These are phyloP conservation scores for Drosophila rufa DNA, from an alignment of 1,140 invertebrate genomes.

Conservation along the genomic window DNA sequence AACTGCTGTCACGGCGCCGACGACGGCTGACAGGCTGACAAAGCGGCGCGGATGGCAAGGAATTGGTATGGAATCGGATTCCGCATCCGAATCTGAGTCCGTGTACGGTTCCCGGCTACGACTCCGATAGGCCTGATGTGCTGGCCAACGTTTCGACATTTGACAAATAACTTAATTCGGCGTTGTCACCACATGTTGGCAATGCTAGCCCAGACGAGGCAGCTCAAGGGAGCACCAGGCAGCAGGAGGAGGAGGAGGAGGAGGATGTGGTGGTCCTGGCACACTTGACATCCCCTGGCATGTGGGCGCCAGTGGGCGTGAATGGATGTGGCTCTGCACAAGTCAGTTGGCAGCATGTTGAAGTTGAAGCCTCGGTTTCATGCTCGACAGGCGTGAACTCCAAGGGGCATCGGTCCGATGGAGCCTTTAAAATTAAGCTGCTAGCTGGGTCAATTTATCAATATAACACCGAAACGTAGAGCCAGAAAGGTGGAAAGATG, in stretches of 20 bases:
- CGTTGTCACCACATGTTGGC: conserved; percentile 75
- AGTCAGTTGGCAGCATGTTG: conserved; percentile 44
- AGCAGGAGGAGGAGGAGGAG: not conserved
- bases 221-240: not conserved
- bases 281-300: conserved; percentile 36
- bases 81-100: conserved; percentile 12
- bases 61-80: conserved; percentile 7
- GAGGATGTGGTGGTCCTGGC: conserved; percentile 15
- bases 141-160: conserved; percentile 67
- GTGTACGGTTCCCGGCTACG: conserved; percentile 16
- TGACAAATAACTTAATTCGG: conserved; percentile 81
- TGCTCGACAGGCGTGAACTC: conserved; percentile 36
- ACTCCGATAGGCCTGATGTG: conserved; percentile 37
- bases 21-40: conserved; percentile 57
- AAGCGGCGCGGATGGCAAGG: conserved; percentile 37
- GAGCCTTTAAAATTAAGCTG: conserved; percentile 42
- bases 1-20: conserved; percentile 53
- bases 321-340: conserved; percentile 31
- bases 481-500: not conserved
- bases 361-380: conserved; percentile 50
- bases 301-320: conserved; percentile 5
- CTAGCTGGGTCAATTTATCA: conserved; percentile 22
- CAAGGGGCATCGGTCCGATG: not conserved
- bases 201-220: conserved; percentile 13
- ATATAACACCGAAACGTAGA: not conserved